These are phyloP conservation scores for Sitobion miscanthi DNA, from an alignment of 1,140 invertebrate species.

Conservation along the genomic window DNA sequence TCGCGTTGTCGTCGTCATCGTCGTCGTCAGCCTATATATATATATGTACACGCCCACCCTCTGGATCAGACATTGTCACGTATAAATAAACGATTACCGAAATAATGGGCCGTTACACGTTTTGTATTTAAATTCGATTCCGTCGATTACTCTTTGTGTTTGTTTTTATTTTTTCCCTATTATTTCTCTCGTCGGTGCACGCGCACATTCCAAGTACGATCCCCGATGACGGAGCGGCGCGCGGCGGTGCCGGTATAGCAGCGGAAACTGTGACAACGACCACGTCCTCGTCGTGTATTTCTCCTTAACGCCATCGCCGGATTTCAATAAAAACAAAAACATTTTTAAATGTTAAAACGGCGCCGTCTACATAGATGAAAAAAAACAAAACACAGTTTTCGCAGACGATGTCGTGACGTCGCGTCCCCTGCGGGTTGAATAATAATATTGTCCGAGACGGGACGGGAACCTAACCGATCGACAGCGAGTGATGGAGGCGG, in stretches of 20 bases:
- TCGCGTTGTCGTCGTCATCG: background rate
- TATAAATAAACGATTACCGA: constrained; percentile 55
- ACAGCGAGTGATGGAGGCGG: background rate
- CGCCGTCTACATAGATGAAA: background rate
- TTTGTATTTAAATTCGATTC: constrained; percentile 56
- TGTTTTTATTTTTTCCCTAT: background rate
- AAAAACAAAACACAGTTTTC: background rate
- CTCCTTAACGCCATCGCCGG: background rate
- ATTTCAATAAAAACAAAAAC: constrained; percentile 27
- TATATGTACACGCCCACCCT: background rate
- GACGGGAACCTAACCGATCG: background rate
- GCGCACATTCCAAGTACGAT: constrained; percentile 8
- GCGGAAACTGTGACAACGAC: background rate
- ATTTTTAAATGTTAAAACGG: background rate
- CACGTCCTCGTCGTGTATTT: background rate
- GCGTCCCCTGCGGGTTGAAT: background rate
- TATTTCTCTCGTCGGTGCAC: background rate
- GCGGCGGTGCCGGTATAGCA: too few species aligned
- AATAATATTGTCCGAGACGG: background rate
- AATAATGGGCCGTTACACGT: constrained; percentile 34
- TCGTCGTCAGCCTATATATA: background rate
- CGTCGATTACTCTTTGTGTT: constrained; percentile 45
- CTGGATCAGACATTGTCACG: background rate
- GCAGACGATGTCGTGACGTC: background rate
- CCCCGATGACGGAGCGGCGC: background rate